Evolutionary conservation across 2,888 invertebrate genomes (phyloP).

Genomic region (Dioctria linearis): DNA sequence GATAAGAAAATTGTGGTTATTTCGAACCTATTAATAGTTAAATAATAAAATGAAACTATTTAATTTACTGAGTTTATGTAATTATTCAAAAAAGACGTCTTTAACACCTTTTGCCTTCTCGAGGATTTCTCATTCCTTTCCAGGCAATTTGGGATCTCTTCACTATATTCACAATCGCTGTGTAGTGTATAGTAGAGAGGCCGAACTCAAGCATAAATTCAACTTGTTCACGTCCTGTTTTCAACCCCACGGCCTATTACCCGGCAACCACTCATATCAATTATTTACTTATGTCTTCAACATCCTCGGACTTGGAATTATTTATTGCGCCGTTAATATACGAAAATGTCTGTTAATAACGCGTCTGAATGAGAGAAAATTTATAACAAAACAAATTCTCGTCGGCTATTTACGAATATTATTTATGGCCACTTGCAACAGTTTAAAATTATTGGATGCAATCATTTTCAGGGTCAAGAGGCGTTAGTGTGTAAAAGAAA

Average conservation of each 20-base stretch:
- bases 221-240: slow-evolving; percentile 38
- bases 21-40: no score
- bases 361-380: slow-evolving; percentile 58
- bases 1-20: no score
- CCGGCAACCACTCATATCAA: slow-evolving; percentile 56
- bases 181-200: not conserved
- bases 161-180: no score
- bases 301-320: slow-evolving; percentile 56
- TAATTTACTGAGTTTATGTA: no score
- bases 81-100: no score
- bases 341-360: slow-evolving; percentile 58
- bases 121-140: no score
- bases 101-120: no score
- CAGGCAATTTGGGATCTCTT: no score
- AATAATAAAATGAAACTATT: no score
- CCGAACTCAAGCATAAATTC: slow-evolving; percentile 40
- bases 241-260: slow-evolving; percentile 48
- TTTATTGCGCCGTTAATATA: slow-evolving; percentile 58
- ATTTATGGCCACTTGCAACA: slow-evolving; percentile 57
- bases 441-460: slow-evolving; percentile 55
- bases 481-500: slow-evolving; percentile 7
- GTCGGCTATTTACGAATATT: slow-evolving; percentile 57
- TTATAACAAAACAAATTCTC: slow-evolving; percentile 59
- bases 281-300: slow-evolving; percentile 59
- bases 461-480: slow-evolving; percentile 20